Percentiles rank a stretch among this genome's conserved stretches.
These are phyloP conservation scores for Podarcis muralis DNA, from an alignment of 2,113 vertebrate genomes.

Conservation along the genomic window DNA sequence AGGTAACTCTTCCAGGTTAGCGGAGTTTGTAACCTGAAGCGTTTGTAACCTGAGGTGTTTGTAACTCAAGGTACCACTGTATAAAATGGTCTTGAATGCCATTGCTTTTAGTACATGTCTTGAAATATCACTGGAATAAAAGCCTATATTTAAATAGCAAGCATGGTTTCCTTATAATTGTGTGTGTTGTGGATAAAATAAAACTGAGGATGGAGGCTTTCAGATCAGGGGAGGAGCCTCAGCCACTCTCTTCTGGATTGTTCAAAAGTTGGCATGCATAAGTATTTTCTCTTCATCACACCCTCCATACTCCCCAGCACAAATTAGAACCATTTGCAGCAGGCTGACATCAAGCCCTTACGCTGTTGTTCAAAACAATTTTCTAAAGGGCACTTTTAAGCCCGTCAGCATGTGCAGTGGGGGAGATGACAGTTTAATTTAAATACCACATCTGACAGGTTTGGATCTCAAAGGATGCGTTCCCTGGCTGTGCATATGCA, in stretches of 20 bases:
- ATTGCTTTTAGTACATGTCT: too few relatives aligned
- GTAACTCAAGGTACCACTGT: too few relatives aligned
- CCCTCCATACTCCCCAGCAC: not conserved
- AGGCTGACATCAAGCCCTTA: not conserved
- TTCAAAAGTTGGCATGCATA: not conserved
- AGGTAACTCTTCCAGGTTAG: too few relatives aligned
- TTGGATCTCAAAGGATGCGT: constrained; percentile 11
- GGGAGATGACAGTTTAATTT: constrained; percentile 49
- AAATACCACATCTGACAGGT: constrained; percentile 31
- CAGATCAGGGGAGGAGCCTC: not conserved
- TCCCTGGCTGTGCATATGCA: not conserved
- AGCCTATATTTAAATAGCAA: not conserved
- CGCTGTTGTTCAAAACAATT: constrained; percentile 6
- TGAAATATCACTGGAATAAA: not conserved
- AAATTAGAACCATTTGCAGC: constrained; percentile 12
- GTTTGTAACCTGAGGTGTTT: too few relatives aligned
- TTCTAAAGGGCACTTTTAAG: constrained; percentile 28
- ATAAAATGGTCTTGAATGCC: not conserved
- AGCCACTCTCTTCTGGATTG: not conserved
- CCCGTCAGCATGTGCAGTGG: not conserved
- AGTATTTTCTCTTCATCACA: not conserved
- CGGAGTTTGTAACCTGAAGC: too few relatives aligned
- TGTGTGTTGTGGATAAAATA: not conserved
- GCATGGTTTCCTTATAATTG: not conserved
- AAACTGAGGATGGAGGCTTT: not conserved